phyloP scores from a whole-genome alignment of 1,140 invertebrate genomes.

The Solenopsis invicta region DNA sequence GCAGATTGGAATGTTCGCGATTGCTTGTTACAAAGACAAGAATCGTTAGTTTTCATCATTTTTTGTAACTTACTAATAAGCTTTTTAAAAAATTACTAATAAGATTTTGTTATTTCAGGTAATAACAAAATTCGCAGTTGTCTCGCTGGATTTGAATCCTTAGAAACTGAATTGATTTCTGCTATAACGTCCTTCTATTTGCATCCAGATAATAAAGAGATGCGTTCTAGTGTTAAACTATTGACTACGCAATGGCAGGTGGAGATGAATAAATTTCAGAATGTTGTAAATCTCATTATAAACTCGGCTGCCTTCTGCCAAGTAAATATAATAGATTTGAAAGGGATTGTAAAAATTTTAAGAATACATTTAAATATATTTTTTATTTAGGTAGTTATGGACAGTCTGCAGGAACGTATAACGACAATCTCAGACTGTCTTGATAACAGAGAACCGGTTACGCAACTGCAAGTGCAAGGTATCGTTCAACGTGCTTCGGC shows the following conservation, averaged over 20 bases:
- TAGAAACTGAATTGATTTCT: conserved; percentile 90
- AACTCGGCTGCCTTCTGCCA: conserved; percentile 90
- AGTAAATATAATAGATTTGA: conserved; percentile 80
- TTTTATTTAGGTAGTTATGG: conserved; percentile 80
- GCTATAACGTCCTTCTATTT: conserved; percentile 86
- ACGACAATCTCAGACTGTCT: conserved; percentile 79
- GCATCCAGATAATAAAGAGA: conserved; percentile 83
- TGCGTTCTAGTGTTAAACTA: conserved; percentile 84
- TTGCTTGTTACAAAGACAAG: conserved; percentile 89
- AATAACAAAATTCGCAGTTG: conserved; percentile 88
- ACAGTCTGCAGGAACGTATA: conserved; percentile 82
- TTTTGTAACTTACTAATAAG: conserved; percentile 2
- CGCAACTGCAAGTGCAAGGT: conserved; percentile 79
- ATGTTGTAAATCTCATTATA: conserved; percentile 89
- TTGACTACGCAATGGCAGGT: conserved; percentile 88
- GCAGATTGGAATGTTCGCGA: conserved; percentile 90
- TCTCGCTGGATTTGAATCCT: conserved; percentile 89
- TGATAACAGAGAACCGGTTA: conserved; percentile 81
- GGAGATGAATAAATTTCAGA: conserved; percentile 88
- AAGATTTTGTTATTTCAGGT: conserved; percentile 84
- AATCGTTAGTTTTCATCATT: conserved; percentile 84
- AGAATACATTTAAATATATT: background rate
- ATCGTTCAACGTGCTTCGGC: conserved; percentile 82
- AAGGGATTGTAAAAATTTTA: background rate
- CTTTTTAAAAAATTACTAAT: conserved; percentile 44